phyloP scores from a whole-genome alignment of 2,888 invertebrate species.

The Hirtodrosophila duncani region DNA sequence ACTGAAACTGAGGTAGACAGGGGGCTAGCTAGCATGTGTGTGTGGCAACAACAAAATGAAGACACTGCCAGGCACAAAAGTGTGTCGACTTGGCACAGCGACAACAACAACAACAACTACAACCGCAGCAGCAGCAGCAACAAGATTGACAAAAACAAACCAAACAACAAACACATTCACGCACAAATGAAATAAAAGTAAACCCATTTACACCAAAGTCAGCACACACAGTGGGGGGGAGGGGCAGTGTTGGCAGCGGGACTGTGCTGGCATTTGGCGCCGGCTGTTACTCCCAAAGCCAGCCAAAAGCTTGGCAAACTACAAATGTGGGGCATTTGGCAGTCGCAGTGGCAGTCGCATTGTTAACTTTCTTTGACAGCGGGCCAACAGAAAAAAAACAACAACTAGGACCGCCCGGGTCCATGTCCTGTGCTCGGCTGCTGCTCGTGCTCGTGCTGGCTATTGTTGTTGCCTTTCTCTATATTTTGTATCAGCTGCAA shows the following conservation, averaged over 20 bases:
- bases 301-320: conserved; percentile 55
- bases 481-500: conserved; percentile 40
- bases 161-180: conserved; percentile 23
- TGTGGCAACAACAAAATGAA: conserved; percentile 44
- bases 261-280: conserved; percentile 30
- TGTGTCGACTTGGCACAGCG: conserved; percentile 64
- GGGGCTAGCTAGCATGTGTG: conserved; percentile 28
- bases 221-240: neutral
- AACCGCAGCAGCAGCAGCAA: conserved; percentile 14
- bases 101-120: conserved; percentile 20
- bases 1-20: conserved; percentile 44
- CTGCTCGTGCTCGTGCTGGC: conserved; percentile 4
- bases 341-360: conserved; percentile 47
- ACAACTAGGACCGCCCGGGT: conserved; percentile 26
- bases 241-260: neutral
- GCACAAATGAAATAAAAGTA: conserved; percentile 70
- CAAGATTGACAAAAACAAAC: conserved; percentile 21
- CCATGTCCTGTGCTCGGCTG: conserved; percentile 30
- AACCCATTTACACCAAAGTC: conserved; percentile 68
- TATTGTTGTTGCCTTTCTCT: conserved; percentile 13
- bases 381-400: conserved; percentile 48
- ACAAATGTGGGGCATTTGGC: conserved; percentile 69
- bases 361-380: conserved; percentile 70
- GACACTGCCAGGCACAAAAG: conserved; percentile 60
- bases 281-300: conserved; percentile 37